Evolutionary conservation across 23 tunicate species (phyloP).

Genomic region (Styela clava): DNA sequence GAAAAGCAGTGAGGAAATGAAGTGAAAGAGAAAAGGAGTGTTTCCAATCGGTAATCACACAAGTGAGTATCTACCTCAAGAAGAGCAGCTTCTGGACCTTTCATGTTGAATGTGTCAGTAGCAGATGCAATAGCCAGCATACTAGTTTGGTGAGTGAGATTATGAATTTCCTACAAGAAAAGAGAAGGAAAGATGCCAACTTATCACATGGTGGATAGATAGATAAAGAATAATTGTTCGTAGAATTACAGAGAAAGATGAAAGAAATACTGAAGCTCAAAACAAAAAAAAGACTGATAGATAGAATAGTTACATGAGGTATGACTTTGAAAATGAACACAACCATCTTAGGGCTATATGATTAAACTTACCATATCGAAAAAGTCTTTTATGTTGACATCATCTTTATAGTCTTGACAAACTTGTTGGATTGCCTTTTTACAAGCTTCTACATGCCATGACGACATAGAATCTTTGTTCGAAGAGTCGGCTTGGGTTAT

Average conservation of each 20-base stretch:
- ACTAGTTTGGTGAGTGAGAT: slow-evolving; percentile 26
- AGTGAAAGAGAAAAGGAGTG: not conserved
- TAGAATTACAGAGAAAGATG: too few species aligned
- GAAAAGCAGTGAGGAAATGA: too few species aligned
- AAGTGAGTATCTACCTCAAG: slow-evolving; percentile 24
- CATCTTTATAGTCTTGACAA: not conserved
- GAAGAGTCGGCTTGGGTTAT: too few species aligned
- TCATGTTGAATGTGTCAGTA: slow-evolving; percentile 30
- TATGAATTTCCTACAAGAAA: slow-evolving; percentile 11
- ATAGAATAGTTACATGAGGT: too few species aligned
- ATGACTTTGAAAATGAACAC: too few species aligned
- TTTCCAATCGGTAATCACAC: too few species aligned
- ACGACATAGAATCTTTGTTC: not conserved
- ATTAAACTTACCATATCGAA: not conserved
- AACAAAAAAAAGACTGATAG: too few species aligned
- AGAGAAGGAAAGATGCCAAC: not conserved
- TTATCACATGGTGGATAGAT: not conserved
- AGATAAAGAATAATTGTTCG: not conserved
- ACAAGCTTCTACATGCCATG: not conserved
- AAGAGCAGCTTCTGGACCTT: slow-evolving; percentile 48
- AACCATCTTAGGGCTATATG: too few species aligned
- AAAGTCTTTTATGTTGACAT: not conserved
- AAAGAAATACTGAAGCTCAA: too few species aligned
- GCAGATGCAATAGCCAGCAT: slow-evolving; percentile 37
- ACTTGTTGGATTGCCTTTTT: not conserved